Percentiles rank a stretch among this genome's conserved stretches.
Conservation (phyloP, 2,797 vertebrate genomes). For the Tiaroga cobitis region DNA sequence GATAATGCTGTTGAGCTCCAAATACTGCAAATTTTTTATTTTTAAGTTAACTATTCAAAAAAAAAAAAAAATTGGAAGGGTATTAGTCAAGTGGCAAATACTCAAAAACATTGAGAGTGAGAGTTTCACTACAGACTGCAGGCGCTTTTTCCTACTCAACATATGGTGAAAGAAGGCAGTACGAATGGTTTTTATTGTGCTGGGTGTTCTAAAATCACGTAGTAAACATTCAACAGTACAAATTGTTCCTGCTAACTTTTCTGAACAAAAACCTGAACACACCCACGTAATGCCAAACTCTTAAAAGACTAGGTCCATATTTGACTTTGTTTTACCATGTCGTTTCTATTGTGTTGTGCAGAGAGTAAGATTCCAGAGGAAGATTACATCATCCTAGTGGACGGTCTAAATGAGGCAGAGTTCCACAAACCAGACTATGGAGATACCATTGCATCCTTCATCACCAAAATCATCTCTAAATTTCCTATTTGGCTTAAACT, state of each 20-base stretch:
- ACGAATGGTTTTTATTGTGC: not conserved
- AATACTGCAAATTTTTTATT: not conserved
- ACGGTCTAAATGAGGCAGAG: conserved; percentile 97
- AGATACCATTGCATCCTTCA: conserved; percentile 94
- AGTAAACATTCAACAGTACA: not conserved
- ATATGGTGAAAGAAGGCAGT: conserved; percentile 23
- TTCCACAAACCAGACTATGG: conserved; percentile 99
- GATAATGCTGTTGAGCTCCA: not conserved
- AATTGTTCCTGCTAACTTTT: conserved; percentile 33
- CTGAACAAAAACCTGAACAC: not conserved
- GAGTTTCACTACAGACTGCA: conserved; percentile 24
- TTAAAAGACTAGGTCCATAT: not conserved
- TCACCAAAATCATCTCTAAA: conserved; percentile 88
- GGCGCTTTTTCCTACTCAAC: conserved; percentile 25
- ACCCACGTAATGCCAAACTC: not conserved
- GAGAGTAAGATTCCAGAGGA: conserved; percentile 93
- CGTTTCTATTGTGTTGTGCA: conserved; percentile 64
- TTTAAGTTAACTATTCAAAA: not conserved
- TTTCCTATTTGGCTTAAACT: conserved; percentile 96
- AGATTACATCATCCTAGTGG: conserved; percentile 93
- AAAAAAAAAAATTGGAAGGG: no score
- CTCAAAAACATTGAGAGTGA: conserved; percentile 1
- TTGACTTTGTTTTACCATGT: not conserved
- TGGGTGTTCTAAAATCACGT: conserved; percentile 23
- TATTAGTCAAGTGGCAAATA: conserved; percentile 5